Evolutionary conservation across 2,113 vertebrate species (phyloP), one percentile per base, ranked within the genome.

Genomic region (Delphinapterus leucas): DNA sequence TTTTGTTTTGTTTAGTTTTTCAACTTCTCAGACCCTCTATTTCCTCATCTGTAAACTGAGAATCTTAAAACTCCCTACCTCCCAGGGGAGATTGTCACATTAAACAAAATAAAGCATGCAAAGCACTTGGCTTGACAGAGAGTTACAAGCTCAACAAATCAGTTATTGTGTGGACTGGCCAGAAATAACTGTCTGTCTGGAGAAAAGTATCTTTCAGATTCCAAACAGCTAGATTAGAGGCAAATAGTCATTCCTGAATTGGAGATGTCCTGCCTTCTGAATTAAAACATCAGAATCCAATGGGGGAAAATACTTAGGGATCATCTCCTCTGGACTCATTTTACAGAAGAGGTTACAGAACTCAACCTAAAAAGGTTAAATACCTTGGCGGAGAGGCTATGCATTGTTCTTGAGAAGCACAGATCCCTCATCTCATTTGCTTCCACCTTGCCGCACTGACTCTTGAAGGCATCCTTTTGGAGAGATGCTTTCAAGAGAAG

Each of bases 161-260:
- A 18, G 41, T 60, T 63, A 61, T 3, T 20, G 21, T 49, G 82
- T 49, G 47, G 47, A 61, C 53, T 31, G 38, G 31, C 12, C 12
- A 70, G 81, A 88, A 82, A 44, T 25, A 77, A 58, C 25, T 41
- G 41, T 65, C 26, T 26, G 3, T 8, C 20, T 58, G 41, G 73
- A 89, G 79, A 83, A 92, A 95, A 67, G 21, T 53, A 44, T 81
- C 80, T 90, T 93, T 53, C 60, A 76, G 86, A 80, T 93, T 92
- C 25, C 88, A 82, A 60, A 85, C 1, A 21, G 21, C 21, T 21
- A 25, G 73, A n/a, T 68, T 68, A 44, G 15, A 60, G 70, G 33
- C 53, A 70, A 44, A 76, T 1, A 74, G 58, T 11, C 49, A 12
- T 76, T 77, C 36, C 61, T 85, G 41, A 91, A 63, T 5, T n/a